Percentiles rank a stretch among this genome's conserved stretches.
Conservation (phyloP, 2,113 vertebrate genomes). For the Cyprinus carpio region DNA sequence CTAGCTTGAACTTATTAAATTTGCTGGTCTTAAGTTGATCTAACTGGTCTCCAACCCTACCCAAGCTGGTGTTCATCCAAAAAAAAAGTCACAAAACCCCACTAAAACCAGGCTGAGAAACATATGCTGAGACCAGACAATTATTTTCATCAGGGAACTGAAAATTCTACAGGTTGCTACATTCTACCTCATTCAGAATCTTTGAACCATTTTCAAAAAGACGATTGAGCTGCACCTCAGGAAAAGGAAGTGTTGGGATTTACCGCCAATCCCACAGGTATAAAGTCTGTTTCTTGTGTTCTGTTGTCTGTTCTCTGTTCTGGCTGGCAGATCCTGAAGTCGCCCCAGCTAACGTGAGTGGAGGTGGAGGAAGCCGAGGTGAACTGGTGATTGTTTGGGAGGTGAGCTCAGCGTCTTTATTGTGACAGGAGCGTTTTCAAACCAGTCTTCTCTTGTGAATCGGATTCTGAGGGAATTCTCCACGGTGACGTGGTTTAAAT, state of each 20-base stretch:
- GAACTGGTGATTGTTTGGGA: conserved; percentile 90
- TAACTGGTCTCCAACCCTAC: neutral
- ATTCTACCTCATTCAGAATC: neutral
- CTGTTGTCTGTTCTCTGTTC: conserved; percentile 43
- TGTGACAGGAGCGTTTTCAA: conserved; percentile 23
- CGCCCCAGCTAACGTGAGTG: conserved; percentile 77
- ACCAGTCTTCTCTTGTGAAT: conserved; percentile 50
- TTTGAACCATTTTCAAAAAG: conserved; percentile 8
- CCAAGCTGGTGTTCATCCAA: neutral
- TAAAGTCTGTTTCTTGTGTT: neutral
- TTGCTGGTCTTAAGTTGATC: neutral
- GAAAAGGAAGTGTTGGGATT: neutral
- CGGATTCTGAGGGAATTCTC: conserved; percentile 58
- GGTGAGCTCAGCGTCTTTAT: conserved; percentile 71
- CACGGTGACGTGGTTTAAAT: conserved; percentile 54
- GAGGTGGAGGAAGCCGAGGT: conserved; percentile 83
- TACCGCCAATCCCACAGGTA: neutral
- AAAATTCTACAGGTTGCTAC: neutral
- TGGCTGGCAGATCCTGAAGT: conserved; percentile 77
- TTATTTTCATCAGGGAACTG: neutral
- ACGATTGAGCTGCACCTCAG: neutral
- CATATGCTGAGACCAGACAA: neutral
- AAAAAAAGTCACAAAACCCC: neutral
- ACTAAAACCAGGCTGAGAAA: neutral
- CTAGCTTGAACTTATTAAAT: neutral